These are phyloP conservation scores for Stichopus horrens DNA, from an alignment of 53 echinoderm and acorn worm species.

Conservation along the genomic window DNA sequence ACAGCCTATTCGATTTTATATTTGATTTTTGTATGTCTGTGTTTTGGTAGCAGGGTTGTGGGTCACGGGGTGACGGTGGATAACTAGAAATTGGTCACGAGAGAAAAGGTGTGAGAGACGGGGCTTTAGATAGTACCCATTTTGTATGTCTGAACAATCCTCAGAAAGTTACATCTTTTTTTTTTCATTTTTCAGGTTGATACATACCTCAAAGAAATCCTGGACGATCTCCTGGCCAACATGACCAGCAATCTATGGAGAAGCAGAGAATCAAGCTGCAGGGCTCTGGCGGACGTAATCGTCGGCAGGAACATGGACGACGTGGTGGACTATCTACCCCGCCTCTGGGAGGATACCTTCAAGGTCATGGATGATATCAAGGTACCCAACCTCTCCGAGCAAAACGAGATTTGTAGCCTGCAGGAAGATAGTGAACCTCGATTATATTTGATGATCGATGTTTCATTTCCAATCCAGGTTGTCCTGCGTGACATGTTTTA, in stretches of 20 bases:
- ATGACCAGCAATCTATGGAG: slow-evolving; percentile 82
- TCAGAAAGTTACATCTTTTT: background rate
- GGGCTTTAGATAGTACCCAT: too few species aligned
- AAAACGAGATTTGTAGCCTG: background rate
- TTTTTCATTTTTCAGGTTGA: slow-evolving; percentile 59
- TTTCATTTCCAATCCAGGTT: background rate
- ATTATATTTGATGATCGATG: too few species aligned
- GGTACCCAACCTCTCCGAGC: slow-evolving; percentile 35
- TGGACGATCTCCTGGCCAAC: slow-evolving; percentile 70
- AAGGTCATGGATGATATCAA: slow-evolving; percentile 90
- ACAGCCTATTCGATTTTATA: too few species aligned
- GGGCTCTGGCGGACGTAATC: slow-evolving; percentile 83
- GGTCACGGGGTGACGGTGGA: too few species aligned
- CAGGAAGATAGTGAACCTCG: background rate
- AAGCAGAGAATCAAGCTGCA: slow-evolving; percentile 87
- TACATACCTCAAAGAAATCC: slow-evolving; percentile 77
- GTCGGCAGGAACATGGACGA: slow-evolving; percentile 78
- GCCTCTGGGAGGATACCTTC: slow-evolving; percentile 88
- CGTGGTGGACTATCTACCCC: slow-evolving; percentile 76
- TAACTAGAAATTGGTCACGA: too few species aligned
- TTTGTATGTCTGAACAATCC: too few species aligned
- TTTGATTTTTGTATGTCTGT: too few species aligned
- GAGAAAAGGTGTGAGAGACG: too few species aligned
- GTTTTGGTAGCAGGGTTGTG: too few species aligned
- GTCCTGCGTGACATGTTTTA: background rate